phyloP scores from a whole-genome alignment of 2,113 vertebrate genomes.

The Promerops cafer region DNA sequence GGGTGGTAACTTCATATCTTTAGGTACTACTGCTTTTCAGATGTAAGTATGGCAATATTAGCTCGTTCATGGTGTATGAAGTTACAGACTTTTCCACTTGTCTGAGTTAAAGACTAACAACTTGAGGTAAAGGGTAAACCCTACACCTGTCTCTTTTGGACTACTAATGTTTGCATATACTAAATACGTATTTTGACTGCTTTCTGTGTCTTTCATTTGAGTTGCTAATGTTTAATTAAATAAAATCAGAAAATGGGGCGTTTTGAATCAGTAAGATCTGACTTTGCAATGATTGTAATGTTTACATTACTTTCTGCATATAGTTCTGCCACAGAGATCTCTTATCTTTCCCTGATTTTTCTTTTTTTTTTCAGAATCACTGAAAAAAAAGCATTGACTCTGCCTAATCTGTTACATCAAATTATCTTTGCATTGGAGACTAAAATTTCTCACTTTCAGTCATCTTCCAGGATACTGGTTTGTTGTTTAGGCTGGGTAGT shows the following conservation, averaged over 20 bases:
- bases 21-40: neutral
- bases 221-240: neutral
- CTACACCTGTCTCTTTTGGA: neutral
- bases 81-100: neutral
- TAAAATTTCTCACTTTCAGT: neutral
- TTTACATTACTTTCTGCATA: neutral
- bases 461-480: neutral
- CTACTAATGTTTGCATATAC: neutral
- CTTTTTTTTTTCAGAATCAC: neutral
- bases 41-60: neutral
- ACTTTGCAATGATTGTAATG: neutral
- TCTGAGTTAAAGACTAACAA: neutral
- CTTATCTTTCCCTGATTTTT: neutral
- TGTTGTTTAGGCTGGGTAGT: neutral
- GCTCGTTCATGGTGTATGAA: neutral
- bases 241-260: neutral
- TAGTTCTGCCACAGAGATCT: neutral
- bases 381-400: neutral
- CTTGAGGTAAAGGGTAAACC: neutral
- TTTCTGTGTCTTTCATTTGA: neutral
- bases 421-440: neutral
- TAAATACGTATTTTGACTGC: neutral
- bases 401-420: neutral
- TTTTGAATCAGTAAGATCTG: neutral
- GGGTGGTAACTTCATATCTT: neutral